phyloP scores from a whole-genome alignment of 2,888 invertebrate species.

The Priocnemis perturbator region DNA sequence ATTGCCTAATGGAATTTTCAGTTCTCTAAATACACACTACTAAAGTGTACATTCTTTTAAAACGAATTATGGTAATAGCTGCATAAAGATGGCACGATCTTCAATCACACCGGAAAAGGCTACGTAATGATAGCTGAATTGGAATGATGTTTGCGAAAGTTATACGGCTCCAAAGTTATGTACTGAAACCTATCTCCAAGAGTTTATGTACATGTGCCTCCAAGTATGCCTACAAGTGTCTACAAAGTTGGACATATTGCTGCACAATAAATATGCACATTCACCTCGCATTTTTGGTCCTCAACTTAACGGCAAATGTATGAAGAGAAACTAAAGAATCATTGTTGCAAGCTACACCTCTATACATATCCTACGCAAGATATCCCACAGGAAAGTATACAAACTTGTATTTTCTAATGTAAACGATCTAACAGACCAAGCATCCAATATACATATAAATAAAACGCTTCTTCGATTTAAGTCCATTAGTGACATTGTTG shows the following conservation, averaged over 20 bases:
- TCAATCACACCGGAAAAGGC: constrained; percentile 21
- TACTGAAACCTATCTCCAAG: constrained; percentile 19
- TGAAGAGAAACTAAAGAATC: too few species aligned
- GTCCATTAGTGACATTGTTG: constrained; percentile 26
- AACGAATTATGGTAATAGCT: constrained; percentile 33
- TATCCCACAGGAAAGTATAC: too few species aligned
- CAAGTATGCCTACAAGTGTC: neutral
- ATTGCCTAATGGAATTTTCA: constrained; percentile 30
- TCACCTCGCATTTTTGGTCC: too few species aligned
- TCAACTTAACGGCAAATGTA: constrained; percentile 8
- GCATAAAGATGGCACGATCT: constrained; percentile 30
- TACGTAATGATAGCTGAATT: constrained; percentile 16
- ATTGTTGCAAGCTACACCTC: too few species aligned
- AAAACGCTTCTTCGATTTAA: constrained; percentile 15
- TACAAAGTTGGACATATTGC: neutral
- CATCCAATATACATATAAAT: neutral
- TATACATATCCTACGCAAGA: too few species aligned
- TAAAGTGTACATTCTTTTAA: constrained; percentile 10
- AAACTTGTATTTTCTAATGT: too few species aligned
- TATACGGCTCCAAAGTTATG: neutral
- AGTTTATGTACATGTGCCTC: constrained; percentile 26
- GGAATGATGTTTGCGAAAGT: constrained; percentile 18
- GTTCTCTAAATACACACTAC: constrained; percentile 25
- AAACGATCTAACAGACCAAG: too few species aligned
- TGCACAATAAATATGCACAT: too few species aligned